Conservation (phyloP, 1,140 invertebrate species). For the Drosophila pseudoobscura region DNA sequence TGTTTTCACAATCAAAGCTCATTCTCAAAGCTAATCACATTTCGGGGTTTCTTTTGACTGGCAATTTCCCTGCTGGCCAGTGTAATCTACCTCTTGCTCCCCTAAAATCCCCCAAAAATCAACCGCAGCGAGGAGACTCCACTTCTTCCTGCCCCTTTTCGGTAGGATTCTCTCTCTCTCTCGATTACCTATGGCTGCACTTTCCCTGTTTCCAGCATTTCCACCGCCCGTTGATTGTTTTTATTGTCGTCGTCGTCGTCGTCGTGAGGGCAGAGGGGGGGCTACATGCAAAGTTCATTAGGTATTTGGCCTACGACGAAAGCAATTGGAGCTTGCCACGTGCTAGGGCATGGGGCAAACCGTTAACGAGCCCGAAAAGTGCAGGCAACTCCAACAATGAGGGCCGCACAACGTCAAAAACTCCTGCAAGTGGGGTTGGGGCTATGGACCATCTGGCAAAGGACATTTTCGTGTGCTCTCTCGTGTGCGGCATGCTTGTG, state of each 20-base stretch:
- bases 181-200: conserved; percentile 15
- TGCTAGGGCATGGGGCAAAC: neutral
- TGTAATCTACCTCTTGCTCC: neutral
- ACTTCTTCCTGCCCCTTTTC: neutral
- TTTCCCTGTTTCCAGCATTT: conserved; percentile 14
- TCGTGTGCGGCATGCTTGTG: conserved; percentile 15
- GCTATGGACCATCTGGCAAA: conserved; percentile 30
- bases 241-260: conserved; percentile 49
- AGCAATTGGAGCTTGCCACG: conserved; percentile 50
- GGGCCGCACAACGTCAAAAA: conserved; percentile 11
- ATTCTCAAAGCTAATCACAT: too few relatives aligned
- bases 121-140: too few relatives aligned
- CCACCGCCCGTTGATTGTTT: conserved; percentile 41
- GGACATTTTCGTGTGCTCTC: conserved; percentile 50
- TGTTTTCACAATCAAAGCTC: too few relatives aligned
- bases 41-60: too few relatives aligned
- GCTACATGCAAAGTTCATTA: conserved; percentile 80
- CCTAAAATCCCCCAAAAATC: too few relatives aligned
- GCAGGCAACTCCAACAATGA: conserved; percentile 39
- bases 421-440: neutral
- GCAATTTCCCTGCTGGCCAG: neutral
- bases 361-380: conserved; percentile 60
- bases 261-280: conserved; percentile 9
- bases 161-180: neutral
- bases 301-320: conserved; percentile 71